Evolutionary conservation across 1,140 invertebrate species (phyloP).

Genomic region (Halictus rubicundus): DNA sequence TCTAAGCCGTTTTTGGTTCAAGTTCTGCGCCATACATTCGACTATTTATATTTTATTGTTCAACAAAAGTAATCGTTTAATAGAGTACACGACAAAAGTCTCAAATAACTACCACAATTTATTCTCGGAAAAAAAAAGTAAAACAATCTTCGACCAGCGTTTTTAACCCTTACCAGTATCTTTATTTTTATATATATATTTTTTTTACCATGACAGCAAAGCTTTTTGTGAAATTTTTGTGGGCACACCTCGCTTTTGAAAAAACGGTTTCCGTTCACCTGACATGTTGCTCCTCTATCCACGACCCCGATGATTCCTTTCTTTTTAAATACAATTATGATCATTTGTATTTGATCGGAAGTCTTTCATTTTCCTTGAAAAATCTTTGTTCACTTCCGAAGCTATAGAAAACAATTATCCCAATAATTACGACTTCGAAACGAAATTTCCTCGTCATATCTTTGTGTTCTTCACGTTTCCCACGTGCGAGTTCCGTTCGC

Average conservation of each 20-base stretch:
- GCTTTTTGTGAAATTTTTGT: conserved; percentile 13
- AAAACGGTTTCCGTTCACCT: background rate
- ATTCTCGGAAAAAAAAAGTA: no score
- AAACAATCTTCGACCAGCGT: background rate
- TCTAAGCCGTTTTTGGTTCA: background rate
- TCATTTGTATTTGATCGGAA: no score
- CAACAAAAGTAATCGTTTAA: background rate
- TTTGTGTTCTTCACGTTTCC: background rate
- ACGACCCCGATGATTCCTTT: no score
- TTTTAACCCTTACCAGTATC: conserved; percentile 26
- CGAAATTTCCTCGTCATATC: background rate
- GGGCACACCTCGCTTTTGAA: background rate
- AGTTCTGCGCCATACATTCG: background rate
- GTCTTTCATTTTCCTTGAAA: no score
- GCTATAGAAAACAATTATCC: no score
- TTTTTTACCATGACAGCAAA: background rate
- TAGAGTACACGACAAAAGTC: background rate
- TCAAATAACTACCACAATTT: background rate
- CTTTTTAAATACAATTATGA: no score
- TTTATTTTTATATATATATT: background rate
- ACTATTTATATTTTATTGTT: background rate
- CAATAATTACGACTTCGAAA: no score
- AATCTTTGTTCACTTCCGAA: no score
- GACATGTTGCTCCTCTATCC: background rate
- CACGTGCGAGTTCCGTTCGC: background rate